Conservation (phyloP, 2,797 vertebrate species). For the Hydrophis major region DNA sequence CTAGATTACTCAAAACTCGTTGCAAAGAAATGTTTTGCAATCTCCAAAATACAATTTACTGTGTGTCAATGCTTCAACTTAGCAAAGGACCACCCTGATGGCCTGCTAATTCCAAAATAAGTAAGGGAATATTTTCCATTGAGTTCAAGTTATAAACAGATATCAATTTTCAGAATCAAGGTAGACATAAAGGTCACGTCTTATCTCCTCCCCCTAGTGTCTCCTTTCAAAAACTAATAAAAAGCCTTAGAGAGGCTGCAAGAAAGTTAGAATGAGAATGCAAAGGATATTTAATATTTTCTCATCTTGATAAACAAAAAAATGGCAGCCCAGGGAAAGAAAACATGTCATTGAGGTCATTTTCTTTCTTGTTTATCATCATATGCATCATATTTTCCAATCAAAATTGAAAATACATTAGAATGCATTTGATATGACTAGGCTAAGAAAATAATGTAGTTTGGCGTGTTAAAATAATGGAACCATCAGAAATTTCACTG, state of each 20-base stretch:
- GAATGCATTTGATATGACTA: not conserved
- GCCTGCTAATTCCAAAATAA: not conserved
- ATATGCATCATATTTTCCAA: not conserved
- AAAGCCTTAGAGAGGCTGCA: not conserved
- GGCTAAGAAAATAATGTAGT: not conserved
- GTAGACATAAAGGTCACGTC: not conserved
- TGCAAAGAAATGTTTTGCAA: not conserved
- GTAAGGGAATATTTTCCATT: not conserved
- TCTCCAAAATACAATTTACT: not conserved
- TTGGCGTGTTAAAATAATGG: not conserved
- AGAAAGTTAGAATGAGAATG: not conserved
- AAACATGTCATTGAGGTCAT: not conserved
- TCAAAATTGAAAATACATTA: not conserved
- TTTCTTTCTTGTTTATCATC: not conserved
- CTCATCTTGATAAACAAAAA: not conserved
- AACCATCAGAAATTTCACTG: not conserved
- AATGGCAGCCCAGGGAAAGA: not conserved
- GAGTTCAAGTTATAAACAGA: not conserved
- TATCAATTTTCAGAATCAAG: not conserved
- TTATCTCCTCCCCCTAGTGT: not conserved
- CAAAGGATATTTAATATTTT: not conserved
- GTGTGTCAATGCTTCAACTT: not conserved
- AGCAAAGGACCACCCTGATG: not conserved
- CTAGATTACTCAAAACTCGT: not conserved
- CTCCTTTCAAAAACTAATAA: not conserved